Percentiles rank a stretch among this genome's conserved stretches.
These are phyloP conservation scores for Melopsittacus undulatus DNA, from an alignment of 2,797 vertebrate species.

Conservation along the genomic window DNA sequence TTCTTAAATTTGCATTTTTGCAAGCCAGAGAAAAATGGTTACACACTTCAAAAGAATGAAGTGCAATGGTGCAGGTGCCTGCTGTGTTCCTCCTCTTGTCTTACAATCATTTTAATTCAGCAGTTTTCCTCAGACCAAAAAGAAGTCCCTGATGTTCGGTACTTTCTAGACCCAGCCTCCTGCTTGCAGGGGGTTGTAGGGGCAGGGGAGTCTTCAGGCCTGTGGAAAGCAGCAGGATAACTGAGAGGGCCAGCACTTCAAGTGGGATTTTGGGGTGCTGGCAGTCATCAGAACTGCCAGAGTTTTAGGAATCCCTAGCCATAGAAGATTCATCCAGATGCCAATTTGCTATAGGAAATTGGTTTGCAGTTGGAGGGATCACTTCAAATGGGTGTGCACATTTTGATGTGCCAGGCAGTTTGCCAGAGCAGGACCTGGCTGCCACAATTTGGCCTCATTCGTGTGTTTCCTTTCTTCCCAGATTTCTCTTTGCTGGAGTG, in stretches of 20 bases:
- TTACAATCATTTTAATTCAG: not conserved
- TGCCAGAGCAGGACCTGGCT: accelerated
- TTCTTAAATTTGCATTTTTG: not conserved
- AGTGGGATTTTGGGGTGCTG: not conserved
- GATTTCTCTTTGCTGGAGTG: not conserved
- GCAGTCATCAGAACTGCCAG: not conserved
- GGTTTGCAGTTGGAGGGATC: not conserved
- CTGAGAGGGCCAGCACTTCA: not conserved
- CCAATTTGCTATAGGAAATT: not conserved
- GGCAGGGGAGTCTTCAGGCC: not conserved
- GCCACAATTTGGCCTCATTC: not conserved
- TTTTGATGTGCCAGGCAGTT: not conserved
- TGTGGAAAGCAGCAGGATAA: not conserved
- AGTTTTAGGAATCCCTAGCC: not conserved
- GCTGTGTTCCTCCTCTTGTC: not conserved
- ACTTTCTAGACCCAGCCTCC: not conserved
- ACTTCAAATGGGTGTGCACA: not conserved
- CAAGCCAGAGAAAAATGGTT: not conserved
- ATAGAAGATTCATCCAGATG: not conserved
- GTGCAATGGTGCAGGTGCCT: not conserved
- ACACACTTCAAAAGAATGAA: not conserved
- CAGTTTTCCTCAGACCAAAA: not conserved
- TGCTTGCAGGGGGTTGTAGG: accelerated
- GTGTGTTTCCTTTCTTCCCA: not conserved
- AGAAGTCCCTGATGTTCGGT: not conserved